Conservation (phyloP, 2,113 vertebrate species). For the Ancistrus triradiatus region DNA sequence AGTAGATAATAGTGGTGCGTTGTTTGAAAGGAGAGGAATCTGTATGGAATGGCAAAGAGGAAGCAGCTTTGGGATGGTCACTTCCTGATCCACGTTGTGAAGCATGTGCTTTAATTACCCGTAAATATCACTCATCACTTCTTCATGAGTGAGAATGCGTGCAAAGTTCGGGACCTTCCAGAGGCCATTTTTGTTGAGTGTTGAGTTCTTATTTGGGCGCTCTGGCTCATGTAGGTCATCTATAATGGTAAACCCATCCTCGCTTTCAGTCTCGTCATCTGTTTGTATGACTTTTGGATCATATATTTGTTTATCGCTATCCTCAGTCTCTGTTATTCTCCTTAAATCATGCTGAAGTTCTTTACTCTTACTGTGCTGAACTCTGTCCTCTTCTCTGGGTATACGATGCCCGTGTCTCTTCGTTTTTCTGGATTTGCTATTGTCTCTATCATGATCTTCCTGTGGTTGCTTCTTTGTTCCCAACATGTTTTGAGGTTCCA, state of each 20-base stretch:
- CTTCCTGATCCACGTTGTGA: no score
- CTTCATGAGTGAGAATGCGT: conserved; percentile 68
- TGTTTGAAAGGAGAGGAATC: no score
- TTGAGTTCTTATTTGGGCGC: conserved; percentile 53
- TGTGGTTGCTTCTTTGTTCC: conserved; percentile 28
- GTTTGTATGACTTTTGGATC: conserved; percentile 15
- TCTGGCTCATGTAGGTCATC: conserved; percentile 50
- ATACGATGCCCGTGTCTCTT: neutral
- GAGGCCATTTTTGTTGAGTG: conserved; percentile 72
- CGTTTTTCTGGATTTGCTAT: conserved; percentile 26
- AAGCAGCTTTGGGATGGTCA: no score
- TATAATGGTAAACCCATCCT: conserved; percentile 25
- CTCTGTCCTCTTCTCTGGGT: conserved; percentile 34
- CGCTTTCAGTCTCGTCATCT: conserved; percentile 1
- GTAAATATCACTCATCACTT: conserved; percentile 60
- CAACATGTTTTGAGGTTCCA: neutral
- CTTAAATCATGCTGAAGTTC: conserved; percentile 35
- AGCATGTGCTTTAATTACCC: no score
- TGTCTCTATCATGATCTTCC: neutral
- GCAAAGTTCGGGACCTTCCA: conserved; percentile 81
- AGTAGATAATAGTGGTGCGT: no score
- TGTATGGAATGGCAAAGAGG: no score
- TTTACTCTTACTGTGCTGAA: conserved; percentile 39
- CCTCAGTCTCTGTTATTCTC: conserved; percentile 29
- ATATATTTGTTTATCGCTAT: neutral